Evolutionary conservation across 2,113 vertebrate genomes (phyloP), one percentile per base, ranked within the genome.

Genomic region (Calidris pugnax): DNA sequence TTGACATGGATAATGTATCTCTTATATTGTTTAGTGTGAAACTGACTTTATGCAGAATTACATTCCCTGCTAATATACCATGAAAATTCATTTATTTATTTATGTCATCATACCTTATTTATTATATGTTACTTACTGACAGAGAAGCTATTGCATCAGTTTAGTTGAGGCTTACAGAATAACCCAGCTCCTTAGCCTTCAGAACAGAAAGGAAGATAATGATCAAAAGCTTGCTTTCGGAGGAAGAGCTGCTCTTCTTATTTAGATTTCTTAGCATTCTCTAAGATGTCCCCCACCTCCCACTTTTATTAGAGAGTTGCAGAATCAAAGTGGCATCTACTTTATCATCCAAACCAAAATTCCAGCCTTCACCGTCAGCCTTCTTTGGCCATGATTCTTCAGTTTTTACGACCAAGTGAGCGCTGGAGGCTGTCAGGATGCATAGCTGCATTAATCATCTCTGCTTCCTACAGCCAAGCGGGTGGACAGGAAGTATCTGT

Each of bases 401-500:
- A 71, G 3, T 4, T 83, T 89, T 88, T 95, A 91, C 0, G 16
- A 88, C 67, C 55, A 73, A 87, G 78, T n/a, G 55, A 87, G 79
- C 32, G 1, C 55, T 91, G 79, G 50, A 93, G 82, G 75, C 90
- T 83, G 78, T 96, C 89, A 87, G 67, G 89, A 91, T 85, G 62
- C 74, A 50, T 62, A 85, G 78, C 93, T 91, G 67, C 81, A 85
- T 96, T 94, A 93, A 95, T 97, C 83, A 92, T 87, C 66, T 76
- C 56, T 84, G 84, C 81, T 92, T 12, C 3, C 60, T 87, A 60
- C 66, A 82, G 86, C 81, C 84, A 69, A 83, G 76, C 2, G 3
- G 89, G 59, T 89, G 87, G 94, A 95, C 91, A 87, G 94, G 88
- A 96, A 85, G 39, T 84, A 81, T 94, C 83, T 92, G 80, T 97